Evolutionary conservation across 2,113 vertebrate species (phyloP).

Genomic region (Solea solea): DNA sequence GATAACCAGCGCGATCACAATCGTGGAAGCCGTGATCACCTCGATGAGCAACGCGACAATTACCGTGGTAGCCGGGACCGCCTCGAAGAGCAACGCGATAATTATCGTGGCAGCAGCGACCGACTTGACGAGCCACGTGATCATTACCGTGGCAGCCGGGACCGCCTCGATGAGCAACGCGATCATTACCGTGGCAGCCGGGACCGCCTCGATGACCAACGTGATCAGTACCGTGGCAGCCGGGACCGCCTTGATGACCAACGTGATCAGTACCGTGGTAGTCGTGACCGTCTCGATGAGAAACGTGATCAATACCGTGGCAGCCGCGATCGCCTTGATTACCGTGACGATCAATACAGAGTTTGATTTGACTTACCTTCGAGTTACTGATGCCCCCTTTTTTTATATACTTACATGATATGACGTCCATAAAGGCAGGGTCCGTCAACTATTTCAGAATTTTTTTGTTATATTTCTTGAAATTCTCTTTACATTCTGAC

Average conservation of each 20-base stretch:
- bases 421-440: neutral
- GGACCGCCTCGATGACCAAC: conserved; percentile 34
- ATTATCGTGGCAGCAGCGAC: conserved; percentile 17
- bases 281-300: conserved; percentile 44
- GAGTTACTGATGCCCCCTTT: conserved; percentile 23
- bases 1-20: conserved; percentile 10
- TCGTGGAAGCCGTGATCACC: conserved; percentile 16
- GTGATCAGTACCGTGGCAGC: conserved; percentile 24
- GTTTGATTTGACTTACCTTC: neutral
- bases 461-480: neutral
- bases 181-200: conserved; percentile 21
- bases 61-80: conserved; percentile 35
- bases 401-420: neutral
- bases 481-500: neutral
- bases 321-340: conserved; percentile 33
- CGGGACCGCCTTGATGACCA: conserved; percentile 45
- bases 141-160: conserved; percentile 16
- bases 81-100: conserved; percentile 34
- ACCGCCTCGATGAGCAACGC: conserved; percentile 32
- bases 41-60: conserved; percentile 16
- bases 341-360: conserved; percentile 14
- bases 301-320: conserved; percentile 19
- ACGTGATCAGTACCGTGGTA: conserved; percentile 7
- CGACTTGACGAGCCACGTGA: conserved; percentile 35
- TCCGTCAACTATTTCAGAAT: neutral